Evolutionary conservation across 1,140 invertebrate genomes (phyloP), one percentile per base, ranked within the genome.

Genomic region (Nasonia giraulti): DNA sequence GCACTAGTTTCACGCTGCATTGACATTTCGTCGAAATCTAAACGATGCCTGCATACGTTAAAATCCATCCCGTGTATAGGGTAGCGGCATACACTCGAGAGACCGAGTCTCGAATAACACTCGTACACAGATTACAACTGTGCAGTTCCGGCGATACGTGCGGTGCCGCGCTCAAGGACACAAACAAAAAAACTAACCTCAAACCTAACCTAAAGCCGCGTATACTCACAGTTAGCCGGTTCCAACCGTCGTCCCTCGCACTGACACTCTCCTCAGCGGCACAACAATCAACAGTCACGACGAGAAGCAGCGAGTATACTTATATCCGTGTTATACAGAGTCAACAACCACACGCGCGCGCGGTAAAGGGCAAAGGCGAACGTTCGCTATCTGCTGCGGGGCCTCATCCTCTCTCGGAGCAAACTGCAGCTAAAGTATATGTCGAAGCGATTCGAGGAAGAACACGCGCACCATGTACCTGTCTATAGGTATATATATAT

Each of bases 211-310:
- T 27, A 27, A 27, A 37, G 0, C 27, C 27, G 27, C 27, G 17
- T 62, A 62, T 50, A 78, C 76, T 78, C 27, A 78, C 76, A 44
- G 27, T 62, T 55, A 77, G 14, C 75, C 75, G n/a, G 75, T 12
- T 77, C 0, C 44, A 4, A 10, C 23, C 55, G 27, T 31, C 5
- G 23, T 71, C 23, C 27, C 68, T 27, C 68, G 10, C 8, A 5
- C n/a, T 69, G 27, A 4, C 23, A 31, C 69, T 86, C 55, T 62
- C 5, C 55, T 62, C 55, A 0, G 20, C 20, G 0, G 17, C 55
- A 62, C 55, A 62, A 62, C 55, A n/a, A n/a, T 62, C 55, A 62
- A 20, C 55, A 6, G 6, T n/a, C 17, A n/a, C 55, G 12, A 17
- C 55, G 55, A 17, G 20, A 62, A 6, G 27, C 17, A 20, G 14